Percentiles rank a stretch among this genome's conserved stretches.
Evolutionary conservation across 2,797 vertebrate genomes (phyloP).

Genomic region (Cuniculus paca): DNA sequence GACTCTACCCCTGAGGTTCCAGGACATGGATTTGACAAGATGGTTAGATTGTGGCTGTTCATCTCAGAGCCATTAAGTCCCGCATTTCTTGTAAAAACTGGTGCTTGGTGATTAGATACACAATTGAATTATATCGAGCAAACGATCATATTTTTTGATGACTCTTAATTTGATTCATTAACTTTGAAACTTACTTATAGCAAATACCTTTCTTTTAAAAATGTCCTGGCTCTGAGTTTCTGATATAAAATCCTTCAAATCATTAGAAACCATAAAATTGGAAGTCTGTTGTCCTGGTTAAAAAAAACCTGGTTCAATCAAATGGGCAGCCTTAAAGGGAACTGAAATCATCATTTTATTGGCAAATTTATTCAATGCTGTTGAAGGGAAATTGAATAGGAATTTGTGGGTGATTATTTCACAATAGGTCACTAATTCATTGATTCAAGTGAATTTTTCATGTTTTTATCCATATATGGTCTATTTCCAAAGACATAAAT

Average conservation of each 20-base stretch:
- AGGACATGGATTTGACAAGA: conserved; percentile 74
- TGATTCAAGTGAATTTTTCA: conserved; percentile 53
- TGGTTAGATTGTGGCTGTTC: conserved; percentile 68
- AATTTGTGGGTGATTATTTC: background rate
- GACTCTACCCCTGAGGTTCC: conserved; percentile 74
- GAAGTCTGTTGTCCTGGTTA: background rate
- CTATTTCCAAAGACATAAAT: conserved; percentile 10
- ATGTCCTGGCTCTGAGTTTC: conserved; percentile 13
- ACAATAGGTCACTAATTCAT: background rate
- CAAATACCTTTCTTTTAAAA: conserved; percentile 51
- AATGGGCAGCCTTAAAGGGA: conserved; percentile 11
- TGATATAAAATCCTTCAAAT: conserved; percentile 35
- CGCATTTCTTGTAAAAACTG: conserved; percentile 25
- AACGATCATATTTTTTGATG: background rate
- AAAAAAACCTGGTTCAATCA: conserved; percentile 58
- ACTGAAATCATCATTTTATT: conserved; percentile 30
- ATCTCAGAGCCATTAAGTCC: conserved; percentile 58
- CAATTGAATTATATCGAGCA: background rate
- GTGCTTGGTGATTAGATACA: background rate
- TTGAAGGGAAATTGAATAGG: conserved; percentile 30
- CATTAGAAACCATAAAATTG: conserved; percentile 27
- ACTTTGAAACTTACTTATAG: conserved; percentile 52
- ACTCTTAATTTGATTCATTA: conserved; percentile 44
- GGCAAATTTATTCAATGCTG: conserved; percentile 36
- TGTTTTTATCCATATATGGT: background rate